phyloP scores from a whole-genome alignment of 2,888 invertebrate species.

The Diplazon laetatorius region DNA sequence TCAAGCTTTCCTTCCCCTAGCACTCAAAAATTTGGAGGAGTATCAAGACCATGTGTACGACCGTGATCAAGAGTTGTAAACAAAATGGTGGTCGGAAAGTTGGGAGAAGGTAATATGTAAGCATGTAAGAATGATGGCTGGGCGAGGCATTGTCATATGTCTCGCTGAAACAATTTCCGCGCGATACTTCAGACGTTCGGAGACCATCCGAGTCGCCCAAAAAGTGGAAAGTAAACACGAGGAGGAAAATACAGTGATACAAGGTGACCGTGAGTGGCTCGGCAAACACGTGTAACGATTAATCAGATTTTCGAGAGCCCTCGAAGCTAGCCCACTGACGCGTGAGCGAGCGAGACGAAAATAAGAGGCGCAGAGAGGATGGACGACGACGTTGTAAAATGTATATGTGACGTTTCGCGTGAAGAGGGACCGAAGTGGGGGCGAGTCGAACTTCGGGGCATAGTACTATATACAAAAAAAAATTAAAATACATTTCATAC shows the following conservation, averaged over 20 bases:
- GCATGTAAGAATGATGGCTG: too few relatives aligned
- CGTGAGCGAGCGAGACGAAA: slow-evolving; percentile 27
- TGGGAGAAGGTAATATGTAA: too few relatives aligned
- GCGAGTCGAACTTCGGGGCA: too few relatives aligned
- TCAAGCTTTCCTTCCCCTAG: too few relatives aligned
- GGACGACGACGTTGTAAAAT: too few relatives aligned
- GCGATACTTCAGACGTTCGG: slow-evolving; percentile 21
- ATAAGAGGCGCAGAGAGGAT: slow-evolving; percentile 14
- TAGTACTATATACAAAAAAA: too few relatives aligned
- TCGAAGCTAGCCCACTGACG: slow-evolving; percentile 38
- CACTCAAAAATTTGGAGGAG: too few relatives aligned
- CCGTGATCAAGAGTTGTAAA: slow-evolving; percentile 30
- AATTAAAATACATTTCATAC: too few relatives aligned
- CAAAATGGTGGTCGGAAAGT: too few relatives aligned
- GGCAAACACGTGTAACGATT: slow-evolving; percentile 75
- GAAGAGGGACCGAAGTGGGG: too few relatives aligned
- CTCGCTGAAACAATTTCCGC: slow-evolving; percentile 66
- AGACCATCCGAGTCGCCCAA: slow-evolving; percentile 38
- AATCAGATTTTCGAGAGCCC: slow-evolving; percentile 74
- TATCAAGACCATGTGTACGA: slow-evolving; percentile 32
- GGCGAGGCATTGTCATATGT: slow-evolving; percentile 14
- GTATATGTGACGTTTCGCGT: too few relatives aligned
- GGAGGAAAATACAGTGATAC: slow-evolving; percentile 36
- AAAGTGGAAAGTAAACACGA: slow-evolving; percentile 40
- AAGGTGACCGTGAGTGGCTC: slow-evolving; percentile 38